Base-by-base conservation (phyloP, 1,140 invertebrate genomes). In the Drosophila littoralis region DNA sequence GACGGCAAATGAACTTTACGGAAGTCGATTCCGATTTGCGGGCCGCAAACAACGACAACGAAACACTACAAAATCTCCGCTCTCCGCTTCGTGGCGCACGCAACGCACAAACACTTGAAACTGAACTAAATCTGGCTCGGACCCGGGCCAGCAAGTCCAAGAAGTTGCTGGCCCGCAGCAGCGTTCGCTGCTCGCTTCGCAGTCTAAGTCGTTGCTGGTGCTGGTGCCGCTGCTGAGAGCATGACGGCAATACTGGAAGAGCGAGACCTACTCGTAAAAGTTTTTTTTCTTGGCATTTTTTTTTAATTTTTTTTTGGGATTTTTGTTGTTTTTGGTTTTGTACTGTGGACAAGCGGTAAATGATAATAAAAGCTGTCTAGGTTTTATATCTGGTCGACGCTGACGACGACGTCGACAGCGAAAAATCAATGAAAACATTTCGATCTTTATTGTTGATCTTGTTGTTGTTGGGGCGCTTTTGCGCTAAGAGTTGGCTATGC, bases 61-160 rank as follows among this genome's bases (percentile, higher is more conserved):
- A 82, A 77, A 72, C 60, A 50, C 66, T 52, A 74, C 32, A 72
- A 75, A 81, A 54, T 85, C 83, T 73, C 73, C 84, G 81, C 76
- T 91, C 75, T 52, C 81, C 79, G 80, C 81, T 83, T 82, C 75
- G 90, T 81, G 81, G 84, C 83, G 90, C 90, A 91, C 90, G 85
- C 88, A 91, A 91, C 90, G 90, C 90, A 84, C 80, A 89, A 90
- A 91, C 90, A 91, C 90, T 91, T 88, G 85, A 91, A 90, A 91
- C 86, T 90, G 82, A 91, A 91, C 90, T 86, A 91, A 91, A 91
- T 91, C 82, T 91, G 73, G 83, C 83, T 89, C 77, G 84, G 75
- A 71, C 72, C 63, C 76, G 51, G 74, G 82, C 79, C 80, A 89
- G 83, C 90, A 88, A 91, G 90, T 91, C 90, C 90, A 91, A 91